These are phyloP conservation scores for Palaemon carinicauda DNA, from an alignment of 1,140 invertebrate species.

Conservation along the genomic window DNA sequence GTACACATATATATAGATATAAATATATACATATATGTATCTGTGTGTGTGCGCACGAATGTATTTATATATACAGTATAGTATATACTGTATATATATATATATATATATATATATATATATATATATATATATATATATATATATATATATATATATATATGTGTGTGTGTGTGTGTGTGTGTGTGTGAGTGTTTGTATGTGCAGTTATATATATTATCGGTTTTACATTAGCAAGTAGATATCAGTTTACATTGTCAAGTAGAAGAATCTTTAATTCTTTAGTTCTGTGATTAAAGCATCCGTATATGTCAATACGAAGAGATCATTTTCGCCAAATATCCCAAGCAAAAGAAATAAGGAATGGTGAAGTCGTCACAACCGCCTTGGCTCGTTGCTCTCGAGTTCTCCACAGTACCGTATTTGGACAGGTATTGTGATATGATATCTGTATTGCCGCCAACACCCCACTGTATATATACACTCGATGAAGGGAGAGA, in stretches of 20 bases:
- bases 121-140: not conserved
- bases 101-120: constrained; percentile 16
- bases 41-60: not conserved
- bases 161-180: not conserved
- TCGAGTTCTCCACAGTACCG: too few relatives aligned
- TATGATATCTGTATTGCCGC: too few relatives aligned
- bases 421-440: too few relatives aligned
- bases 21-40: not conserved
- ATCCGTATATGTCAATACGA: not conserved
- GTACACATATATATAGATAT: not conserved
- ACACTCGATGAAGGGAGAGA: too few relatives aligned
- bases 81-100: not conserved
- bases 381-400: too few relatives aligned
- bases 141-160: constrained; percentile 4
- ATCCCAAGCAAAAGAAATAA: too few relatives aligned
- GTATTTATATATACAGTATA: not conserved
- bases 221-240: too few relatives aligned
- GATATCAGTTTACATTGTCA: not conserved
- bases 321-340: not conserved
- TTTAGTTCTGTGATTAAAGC: not conserved
- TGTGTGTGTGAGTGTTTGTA: not conserved
- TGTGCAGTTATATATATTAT: too few relatives aligned
- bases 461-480: too few relatives aligned
- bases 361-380: too few relatives aligned
- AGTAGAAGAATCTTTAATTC: not conserved